Percentiles rank a stretch among this genome's conserved stretches.
Conservation (phyloP, 2,113 vertebrate genomes). For the Piaya cayana region DNA sequence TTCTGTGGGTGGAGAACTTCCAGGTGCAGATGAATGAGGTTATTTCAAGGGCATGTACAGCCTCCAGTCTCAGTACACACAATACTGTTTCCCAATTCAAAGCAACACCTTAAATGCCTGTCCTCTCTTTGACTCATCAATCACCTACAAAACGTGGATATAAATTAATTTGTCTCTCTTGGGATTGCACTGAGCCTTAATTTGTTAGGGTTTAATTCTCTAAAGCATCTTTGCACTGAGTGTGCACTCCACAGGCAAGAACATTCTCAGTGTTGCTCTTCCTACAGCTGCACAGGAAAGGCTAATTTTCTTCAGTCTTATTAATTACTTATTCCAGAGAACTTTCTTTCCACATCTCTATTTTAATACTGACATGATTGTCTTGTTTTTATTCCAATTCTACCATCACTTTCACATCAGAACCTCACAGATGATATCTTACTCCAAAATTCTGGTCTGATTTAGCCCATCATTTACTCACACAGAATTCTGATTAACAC, state of each 20-base stretch:
- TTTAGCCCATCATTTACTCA: not conserved
- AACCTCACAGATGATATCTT: not conserved
- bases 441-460: not conserved
- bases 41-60: slow-evolving; percentile 40
- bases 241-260: not conserved
- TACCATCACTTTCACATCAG: not conserved
- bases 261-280: not conserved
- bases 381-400: not conserved
- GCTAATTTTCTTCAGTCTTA: not conserved
- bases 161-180: not conserved
- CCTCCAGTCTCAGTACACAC: not conserved
- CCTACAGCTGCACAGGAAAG: not conserved
- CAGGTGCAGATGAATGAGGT: slow-evolving; percentile 47
- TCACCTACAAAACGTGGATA: not conserved
- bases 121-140: not conserved
- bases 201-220: not conserved
- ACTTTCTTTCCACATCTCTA: not conserved
- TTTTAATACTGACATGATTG: not conserved
- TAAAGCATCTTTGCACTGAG: not conserved
- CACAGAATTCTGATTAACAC: not conserved
- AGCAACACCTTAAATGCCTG: not conserved
- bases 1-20: slow-evolving; percentile 59
- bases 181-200: not conserved
- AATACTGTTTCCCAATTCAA: not conserved
- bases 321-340: not conserved